Conservation (phyloP, 64 coral and sea anemone species). For the Actinia equina region DNA sequence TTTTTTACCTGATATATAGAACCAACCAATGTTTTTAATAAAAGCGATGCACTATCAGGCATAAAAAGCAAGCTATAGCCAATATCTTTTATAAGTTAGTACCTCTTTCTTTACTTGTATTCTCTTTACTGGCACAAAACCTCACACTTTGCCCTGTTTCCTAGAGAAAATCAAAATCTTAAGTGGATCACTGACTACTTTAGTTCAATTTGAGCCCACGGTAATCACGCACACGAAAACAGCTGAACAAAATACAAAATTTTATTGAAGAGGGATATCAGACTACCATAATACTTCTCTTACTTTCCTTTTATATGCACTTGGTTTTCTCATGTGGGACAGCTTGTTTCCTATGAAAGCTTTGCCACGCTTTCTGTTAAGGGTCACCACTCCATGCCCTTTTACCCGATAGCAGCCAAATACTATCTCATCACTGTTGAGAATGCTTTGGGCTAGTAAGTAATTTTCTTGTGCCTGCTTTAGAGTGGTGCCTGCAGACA, state of each 20-base stretch:
- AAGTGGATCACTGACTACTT: neutral
- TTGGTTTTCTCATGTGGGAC: slow-evolving; percentile 16
- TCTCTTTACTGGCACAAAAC: neutral
- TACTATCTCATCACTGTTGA: neutral
- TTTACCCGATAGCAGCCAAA: neutral
- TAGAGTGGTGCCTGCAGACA: neutral
- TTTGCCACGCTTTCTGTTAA: neutral
- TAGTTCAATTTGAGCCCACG: too few relatives aligned
- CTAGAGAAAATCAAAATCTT: neutral
- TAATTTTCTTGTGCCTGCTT: neutral
- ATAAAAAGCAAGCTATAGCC: neutral
- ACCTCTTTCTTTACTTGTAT: slow-evolving; percentile 1
- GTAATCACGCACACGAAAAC: too few relatives aligned
- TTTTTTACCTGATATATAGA: neutral
- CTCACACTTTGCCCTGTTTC: neutral
- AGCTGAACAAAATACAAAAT: too few relatives aligned
- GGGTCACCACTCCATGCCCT: slow-evolving; percentile 19
- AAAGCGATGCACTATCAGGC: neutral
- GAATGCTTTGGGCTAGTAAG: neutral
- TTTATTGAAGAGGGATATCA: too few relatives aligned
- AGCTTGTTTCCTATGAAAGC: slow-evolving; percentile 22
- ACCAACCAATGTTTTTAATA: neutral
- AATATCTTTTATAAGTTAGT: neutral
- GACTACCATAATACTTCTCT: neutral
- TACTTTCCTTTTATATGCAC: slow-evolving; percentile 18